A percentile compares a stretch with the other conserved stretches of the same genome.
Conservation (phyloP, 2,113 vertebrate species). For the Neogobius melanostomus region DNA sequence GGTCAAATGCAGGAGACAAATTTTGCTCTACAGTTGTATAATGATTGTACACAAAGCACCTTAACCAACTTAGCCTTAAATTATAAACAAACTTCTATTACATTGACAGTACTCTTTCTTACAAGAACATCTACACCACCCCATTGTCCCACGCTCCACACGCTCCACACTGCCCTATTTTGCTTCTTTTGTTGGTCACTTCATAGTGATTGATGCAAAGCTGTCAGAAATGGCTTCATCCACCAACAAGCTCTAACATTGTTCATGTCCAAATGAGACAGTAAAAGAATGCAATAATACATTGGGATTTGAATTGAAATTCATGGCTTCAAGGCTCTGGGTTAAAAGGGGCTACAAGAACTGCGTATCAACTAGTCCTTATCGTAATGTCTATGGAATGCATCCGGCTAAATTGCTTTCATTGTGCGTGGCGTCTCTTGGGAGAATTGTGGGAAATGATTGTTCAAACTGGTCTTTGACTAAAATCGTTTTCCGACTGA, state of each 20-base stretch:
- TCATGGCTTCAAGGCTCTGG: constrained; percentile 27
- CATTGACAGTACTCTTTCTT: neutral
- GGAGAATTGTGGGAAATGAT: constrained; percentile 16
- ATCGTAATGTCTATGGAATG: constrained; percentile 41
- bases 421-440: constrained; percentile 33
- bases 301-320: constrained; percentile 41
- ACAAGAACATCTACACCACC: neutral
- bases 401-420: constrained; percentile 28
- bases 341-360: constrained; percentile 24
- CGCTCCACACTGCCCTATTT: neutral
- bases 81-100: no score
- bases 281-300: constrained; percentile 33
- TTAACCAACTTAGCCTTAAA: no score
- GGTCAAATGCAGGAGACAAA: no score
- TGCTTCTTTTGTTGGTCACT: neutral
- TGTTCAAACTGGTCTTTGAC: constrained; percentile 10
- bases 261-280: constrained; percentile 3
- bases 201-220: neutral
- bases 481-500: neutral
- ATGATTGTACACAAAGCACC: no score
- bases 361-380: constrained; percentile 6
- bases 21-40: no score
- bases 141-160: neutral
- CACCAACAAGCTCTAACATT: constrained; percentile 3
- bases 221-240: neutral